Evolutionary conservation across 2,797 vertebrate species (phyloP).

Genomic region (Sphaeramia orbicularis): DNA sequence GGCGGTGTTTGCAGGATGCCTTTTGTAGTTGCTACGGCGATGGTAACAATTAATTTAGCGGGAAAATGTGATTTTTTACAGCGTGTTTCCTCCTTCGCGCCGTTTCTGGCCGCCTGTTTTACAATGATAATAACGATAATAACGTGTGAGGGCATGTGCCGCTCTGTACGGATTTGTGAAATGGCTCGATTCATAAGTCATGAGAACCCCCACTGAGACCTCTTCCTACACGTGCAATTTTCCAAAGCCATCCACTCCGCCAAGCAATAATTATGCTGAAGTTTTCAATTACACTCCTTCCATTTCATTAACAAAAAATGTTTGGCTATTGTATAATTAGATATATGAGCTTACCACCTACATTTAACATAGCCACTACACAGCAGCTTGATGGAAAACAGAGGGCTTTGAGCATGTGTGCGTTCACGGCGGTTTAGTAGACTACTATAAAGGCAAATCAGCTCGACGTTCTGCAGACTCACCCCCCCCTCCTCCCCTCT

Average conservation of each 20-base stretch:
- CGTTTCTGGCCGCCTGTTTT: conserved; percentile 40
- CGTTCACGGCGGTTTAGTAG: conserved; percentile 73
- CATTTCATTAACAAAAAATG: conserved; percentile 89
- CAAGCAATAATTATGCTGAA: conserved; percentile 87
- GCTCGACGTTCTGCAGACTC: conserved; percentile 65
- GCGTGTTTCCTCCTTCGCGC: conserved; percentile 20
- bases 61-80: conserved; percentile 12
- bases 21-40: too few relatives aligned
- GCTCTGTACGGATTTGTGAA: conserved; percentile 63
- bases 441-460: conserved; percentile 76
- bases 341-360: conserved; percentile 88
- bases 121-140: conserved; percentile 48
- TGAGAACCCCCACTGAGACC: conserved; percentile 74
- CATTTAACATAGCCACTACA: conserved; percentile 84
- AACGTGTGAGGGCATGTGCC: conserved; percentile 34
- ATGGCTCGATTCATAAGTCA: conserved; percentile 78
- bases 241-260: conserved; percentile 77
- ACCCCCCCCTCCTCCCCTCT: conserved; percentile 53
- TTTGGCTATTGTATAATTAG: conserved; percentile 89
- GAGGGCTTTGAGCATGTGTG: conserved; percentile 74
- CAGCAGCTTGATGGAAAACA: conserved; percentile 83
- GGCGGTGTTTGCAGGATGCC: too few relatives aligned
- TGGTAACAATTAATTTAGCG: too few relatives aligned
- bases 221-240: conserved; percentile 83
- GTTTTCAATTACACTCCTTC: conserved; percentile 88